Conservation (phyloP, 2,888 invertebrate genomes). For the Xestobium rufovillosum region DNA sequence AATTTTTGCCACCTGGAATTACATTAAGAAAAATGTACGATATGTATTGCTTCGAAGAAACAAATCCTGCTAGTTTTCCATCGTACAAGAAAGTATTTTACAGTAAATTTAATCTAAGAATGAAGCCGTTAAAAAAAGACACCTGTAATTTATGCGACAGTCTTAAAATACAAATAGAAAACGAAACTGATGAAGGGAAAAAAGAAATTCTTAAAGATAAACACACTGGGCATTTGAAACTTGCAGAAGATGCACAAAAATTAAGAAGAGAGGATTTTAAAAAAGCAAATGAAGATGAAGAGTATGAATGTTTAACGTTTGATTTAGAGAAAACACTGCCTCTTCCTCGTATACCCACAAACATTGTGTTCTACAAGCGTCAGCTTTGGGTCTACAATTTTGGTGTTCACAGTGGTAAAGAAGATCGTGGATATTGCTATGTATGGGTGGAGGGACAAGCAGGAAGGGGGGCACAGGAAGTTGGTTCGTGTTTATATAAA, state of each 20-base stretch:
- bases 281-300: slow-evolving; percentile 8
- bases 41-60: slow-evolving; percentile 16
- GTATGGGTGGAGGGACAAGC: slow-evolving; percentile 24
- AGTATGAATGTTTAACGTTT: slow-evolving; percentile 19
- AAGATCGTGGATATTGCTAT: slow-evolving; percentile 14
- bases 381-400: slow-evolving; percentile 26
- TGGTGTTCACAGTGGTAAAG: slow-evolving; percentile 21
- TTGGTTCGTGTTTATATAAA: slow-evolving; percentile 22
- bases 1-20: slow-evolving; percentile 18
- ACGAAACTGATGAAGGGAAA: slow-evolving; percentile 16
- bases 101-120: slow-evolving; percentile 19
- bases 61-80: too few species aligned
- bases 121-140: too few species aligned
- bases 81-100: slow-evolving; percentile 21
- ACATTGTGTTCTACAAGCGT: slow-evolving; percentile 26
- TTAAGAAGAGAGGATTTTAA: slow-evolving; percentile 19
- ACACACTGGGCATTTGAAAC: slow-evolving; percentile 16
- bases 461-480: slow-evolving; percentile 26
- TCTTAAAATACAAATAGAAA: slow-evolving; percentile 18
- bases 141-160: slow-evolving; percentile 21
- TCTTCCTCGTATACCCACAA: slow-evolving; percentile 23
- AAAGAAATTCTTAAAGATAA: slow-evolving; percentile 13
- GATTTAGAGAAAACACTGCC: slow-evolving; percentile 26
- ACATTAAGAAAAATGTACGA: slow-evolving; percentile 21
- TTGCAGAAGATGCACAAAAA: slow-evolving; percentile 15